A percentile compares a stretch with the other conserved stretches of the same genome.
Evolutionary conservation across 2,113 vertebrate species (phyloP).

Genomic region (Pionites leucogaster): DNA sequence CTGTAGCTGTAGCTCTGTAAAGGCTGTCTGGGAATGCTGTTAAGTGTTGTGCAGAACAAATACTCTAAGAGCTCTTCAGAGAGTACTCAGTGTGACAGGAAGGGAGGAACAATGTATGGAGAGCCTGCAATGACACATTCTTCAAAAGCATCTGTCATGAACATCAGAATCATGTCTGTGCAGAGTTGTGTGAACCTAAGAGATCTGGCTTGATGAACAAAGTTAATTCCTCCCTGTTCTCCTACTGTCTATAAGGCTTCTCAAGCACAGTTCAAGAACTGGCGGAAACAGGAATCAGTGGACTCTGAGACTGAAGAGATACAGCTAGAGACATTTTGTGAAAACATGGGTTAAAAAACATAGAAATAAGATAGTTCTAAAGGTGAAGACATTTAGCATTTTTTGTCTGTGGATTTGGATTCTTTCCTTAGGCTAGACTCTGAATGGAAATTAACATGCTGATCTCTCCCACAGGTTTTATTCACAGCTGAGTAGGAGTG

Average conservation of each 20-base stretch:
- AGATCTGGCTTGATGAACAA: not conserved
- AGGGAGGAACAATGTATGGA: not conserved
- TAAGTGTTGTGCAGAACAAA: constrained; percentile 25
- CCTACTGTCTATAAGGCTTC: not conserved
- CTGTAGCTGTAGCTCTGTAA: constrained; percentile 7
- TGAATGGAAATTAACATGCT: not conserved
- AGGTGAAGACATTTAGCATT: not conserved
- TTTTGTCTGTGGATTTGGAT: not conserved
- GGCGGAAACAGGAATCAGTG: not conserved
- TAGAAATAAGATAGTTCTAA: not conserved
- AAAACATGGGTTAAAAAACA: not conserved
- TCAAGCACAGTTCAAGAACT: not conserved
- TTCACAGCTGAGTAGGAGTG: not conserved
- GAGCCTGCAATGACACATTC: not conserved
- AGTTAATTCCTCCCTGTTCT: not conserved
- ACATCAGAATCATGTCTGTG: not conserved
- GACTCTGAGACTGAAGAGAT: not conserved
- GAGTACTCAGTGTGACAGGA: constrained; percentile 40
- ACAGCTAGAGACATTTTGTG: not conserved
- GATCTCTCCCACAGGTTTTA: not conserved
- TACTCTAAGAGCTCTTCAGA: constrained; percentile 52
- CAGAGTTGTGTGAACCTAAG: not conserved
- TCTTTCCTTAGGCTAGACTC: not conserved
- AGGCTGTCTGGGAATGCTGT: constrained; percentile 40
- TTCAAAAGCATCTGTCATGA: constrained; percentile 24